phyloP scores from a whole-genome alignment of 92 coral and sea anemone species.

The Chrysogorgia sp. region DNA sequence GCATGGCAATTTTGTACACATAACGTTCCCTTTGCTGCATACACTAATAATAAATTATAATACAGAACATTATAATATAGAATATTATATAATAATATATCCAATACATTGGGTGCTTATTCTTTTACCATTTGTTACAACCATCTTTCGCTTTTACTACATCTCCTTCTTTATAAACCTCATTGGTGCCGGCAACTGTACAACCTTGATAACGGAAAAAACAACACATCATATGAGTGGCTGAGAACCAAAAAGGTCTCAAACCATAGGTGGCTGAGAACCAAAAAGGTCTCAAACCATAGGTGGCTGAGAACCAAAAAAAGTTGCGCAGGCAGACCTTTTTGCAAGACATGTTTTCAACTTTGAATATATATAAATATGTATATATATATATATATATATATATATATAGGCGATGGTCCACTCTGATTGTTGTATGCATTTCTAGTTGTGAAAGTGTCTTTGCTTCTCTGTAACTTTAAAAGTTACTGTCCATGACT shows the following conservation, averaged over 20 bases:
- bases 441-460: no score
- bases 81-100: not conserved
- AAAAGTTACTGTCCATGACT: no score
- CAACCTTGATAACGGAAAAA: conserved; percentile 9
- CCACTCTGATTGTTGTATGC: no score
- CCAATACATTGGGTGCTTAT: not conserved
- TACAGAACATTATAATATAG: not conserved
- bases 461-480: no score
- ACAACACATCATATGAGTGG: not conserved
- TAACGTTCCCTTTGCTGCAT: conserved; percentile 7
- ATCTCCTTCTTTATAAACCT: conserved; percentile 26
- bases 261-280: no score
- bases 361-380: not conserved
- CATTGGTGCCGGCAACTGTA: not conserved
- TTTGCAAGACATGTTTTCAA: no score
- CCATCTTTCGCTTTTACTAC: not conserved
- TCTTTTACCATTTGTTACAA: conserved; percentile 26
- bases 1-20: conserved; percentile 5
- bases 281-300: not conserved
- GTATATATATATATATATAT: not conserved
- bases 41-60: conserved; percentile 5
- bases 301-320: not conserved
- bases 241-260: not conserved
- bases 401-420: no score
- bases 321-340: no score